These are phyloP conservation scores for Spilosoma lubricipeda DNA, from an alignment of 2,888 invertebrate species.

Conservation along the genomic window DNA sequence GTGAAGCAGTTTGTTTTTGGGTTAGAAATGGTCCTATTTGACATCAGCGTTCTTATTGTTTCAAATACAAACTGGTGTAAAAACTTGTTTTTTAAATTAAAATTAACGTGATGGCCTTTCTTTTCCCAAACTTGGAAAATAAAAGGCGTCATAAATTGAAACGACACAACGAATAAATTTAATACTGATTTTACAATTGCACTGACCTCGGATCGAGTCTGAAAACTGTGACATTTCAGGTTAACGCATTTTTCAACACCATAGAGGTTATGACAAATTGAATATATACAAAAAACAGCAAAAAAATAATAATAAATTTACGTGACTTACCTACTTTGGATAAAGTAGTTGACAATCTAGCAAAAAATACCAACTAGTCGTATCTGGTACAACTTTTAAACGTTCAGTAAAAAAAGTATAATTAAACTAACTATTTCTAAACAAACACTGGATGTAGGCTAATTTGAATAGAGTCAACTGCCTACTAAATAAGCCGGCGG, in stretches of 20 bases:
- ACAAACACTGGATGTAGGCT: conserved; percentile 24
- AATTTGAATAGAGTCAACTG: conserved; percentile 54
- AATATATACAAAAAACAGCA: background rate
- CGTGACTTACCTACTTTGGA: background rate
- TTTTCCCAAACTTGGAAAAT: too few relatives aligned
- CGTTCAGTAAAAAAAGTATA: conserved; percentile 12
- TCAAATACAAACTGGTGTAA: background rate
- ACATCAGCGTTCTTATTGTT: background rate
- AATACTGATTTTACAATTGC: too few relatives aligned
- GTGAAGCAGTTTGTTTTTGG: background rate
- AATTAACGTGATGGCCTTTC: too few relatives aligned
- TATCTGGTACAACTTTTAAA: conserved; percentile 1
- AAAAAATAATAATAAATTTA: background rate
- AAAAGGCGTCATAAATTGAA: too few relatives aligned
- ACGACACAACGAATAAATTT: too few relatives aligned
- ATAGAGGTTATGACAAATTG: background rate
- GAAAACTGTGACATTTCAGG: too few relatives aligned
- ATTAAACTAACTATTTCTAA: conserved; percentile 15
- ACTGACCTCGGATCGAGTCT: too few relatives aligned
- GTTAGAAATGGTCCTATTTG: background rate
- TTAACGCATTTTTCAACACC: too few relatives aligned
- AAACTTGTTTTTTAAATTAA: too few relatives aligned
- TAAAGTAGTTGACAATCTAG: too few relatives aligned
- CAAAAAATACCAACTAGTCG: background rate
- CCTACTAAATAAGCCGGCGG: conserved; percentile 51